Evolutionary conservation across 1,140 invertebrate genomes (phyloP), one percentile per base, ranked within the genome.

Genomic region (Platorchestia sp.): DNA sequence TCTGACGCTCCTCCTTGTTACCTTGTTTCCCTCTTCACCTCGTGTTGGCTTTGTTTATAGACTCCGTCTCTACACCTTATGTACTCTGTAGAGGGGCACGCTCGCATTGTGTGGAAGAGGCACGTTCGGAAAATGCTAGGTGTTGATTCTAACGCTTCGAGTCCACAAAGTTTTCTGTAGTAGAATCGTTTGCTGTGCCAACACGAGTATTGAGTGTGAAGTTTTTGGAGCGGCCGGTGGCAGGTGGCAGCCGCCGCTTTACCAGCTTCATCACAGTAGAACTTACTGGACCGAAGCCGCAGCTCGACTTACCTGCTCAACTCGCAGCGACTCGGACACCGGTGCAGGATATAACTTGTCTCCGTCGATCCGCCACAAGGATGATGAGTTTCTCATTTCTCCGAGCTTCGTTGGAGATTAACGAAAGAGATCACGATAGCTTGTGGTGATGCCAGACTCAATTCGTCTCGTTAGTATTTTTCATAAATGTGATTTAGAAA

Each of bases 71-170:
- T 89, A 42, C 87, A 44, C n/a, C n/a, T 89, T 89, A 89, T 89
- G n/a, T 89, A 89, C 87, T 89, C 43, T 93, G 91, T 44, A 42
- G 91, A 40, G 36, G 91, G 91, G 91, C 91, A 93, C 91, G 43
- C 91, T 93, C 91, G 45, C 45, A 40, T n/a, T 45, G 36, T 40
- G 45, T 44, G 45, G 91, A 42, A 45, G 91, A 93, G 45, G 91
- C 91, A 93, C 91, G 91, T 93, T 93, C 91, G 45, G 43, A 93
- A 93, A 93, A 93, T 93, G 91, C 91, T 6, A 93, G 91, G 91
- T 93, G 91, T 93, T 93, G 91, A 40, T 93, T 93, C 91, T 93
- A 44, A 93, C 91, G 91, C 91, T 93, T 93, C 91, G 91, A 93
- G 91, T 45, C 43, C 91, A 93, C 91, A 93, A 93, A 45, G 45